phyloP scores from a whole-genome alignment of 2,113 vertebrate species.

The Balaeniceps rex region DNA sequence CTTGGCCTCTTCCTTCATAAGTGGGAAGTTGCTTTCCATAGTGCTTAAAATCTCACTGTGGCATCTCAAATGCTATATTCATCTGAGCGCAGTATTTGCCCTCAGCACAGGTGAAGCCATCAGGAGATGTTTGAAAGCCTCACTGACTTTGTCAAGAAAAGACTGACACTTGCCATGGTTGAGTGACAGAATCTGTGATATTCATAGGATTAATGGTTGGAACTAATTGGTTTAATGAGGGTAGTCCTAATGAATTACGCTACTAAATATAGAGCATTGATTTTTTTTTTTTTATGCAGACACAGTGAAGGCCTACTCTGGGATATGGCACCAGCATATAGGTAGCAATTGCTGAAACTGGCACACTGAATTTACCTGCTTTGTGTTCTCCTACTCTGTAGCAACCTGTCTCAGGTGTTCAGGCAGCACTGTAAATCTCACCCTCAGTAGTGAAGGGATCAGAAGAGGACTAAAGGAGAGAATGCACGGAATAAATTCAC shows the following conservation, averaged over 20 bases:
- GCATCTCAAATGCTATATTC: neutral
- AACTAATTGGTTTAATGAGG: constrained; percentile 16
- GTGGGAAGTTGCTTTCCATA: neutral
- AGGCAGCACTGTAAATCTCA: neutral
- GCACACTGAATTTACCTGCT: neutral
- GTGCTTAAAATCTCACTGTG: neutral
- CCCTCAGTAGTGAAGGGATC: neutral
- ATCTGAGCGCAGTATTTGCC: neutral
- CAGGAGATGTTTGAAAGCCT: neutral
- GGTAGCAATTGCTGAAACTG: neutral
- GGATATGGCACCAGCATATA: neutral
- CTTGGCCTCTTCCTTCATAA: neutral
- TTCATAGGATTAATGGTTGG: neutral
- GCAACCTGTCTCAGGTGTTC: neutral
- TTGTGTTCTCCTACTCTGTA: neutral
- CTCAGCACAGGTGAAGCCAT: neutral
- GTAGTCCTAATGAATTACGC: neutral
- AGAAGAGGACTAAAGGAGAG: neutral
- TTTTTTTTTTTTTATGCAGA: neutral
- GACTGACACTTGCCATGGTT: neutral
- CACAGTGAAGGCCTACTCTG: neutral
- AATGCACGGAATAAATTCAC: neutral
- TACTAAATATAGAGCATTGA: neutral
- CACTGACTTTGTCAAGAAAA: neutral
- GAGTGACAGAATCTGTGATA: neutral